phyloP scores from a whole-genome alignment of 2,797 vertebrate species.

The Simalia tracyae region DNA sequence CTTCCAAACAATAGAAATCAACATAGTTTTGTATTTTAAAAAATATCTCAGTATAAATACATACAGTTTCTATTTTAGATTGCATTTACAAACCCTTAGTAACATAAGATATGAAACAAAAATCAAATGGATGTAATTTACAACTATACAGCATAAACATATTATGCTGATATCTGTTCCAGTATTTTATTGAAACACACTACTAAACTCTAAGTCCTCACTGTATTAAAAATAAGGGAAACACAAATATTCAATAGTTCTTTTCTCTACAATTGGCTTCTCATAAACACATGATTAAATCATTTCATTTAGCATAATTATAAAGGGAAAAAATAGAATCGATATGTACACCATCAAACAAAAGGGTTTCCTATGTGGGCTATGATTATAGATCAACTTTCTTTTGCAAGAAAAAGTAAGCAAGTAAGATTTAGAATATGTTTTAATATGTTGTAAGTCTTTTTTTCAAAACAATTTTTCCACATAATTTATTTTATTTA shows the following conservation, averaged over 20 bases:
- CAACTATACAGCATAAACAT: not conserved
- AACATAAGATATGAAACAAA: not conserved
- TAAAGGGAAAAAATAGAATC: not conserved
- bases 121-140: not conserved
- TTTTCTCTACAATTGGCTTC: not conserved
- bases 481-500: no score
- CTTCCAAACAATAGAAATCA: not conserved
- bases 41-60: no score
- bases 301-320: conserved; percentile 37
- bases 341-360: conserved; percentile 8
- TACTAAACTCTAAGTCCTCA: fast-evolving
- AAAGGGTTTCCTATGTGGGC: not conserved
- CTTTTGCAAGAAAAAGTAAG: conserved; percentile 9
- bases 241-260: not conserved
- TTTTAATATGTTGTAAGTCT: conserved; percentile 31
- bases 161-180: not conserved
- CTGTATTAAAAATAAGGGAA: not conserved
- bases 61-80: not conserved
- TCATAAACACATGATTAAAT: conserved; percentile 34
- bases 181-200: not conserved
- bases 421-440: conserved; percentile 31
- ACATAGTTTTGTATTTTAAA: no score
- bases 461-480: conserved; percentile 13
- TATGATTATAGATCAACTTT: conserved; percentile 33
- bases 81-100: not conserved